Evolutionary conservation across 2,113 vertebrate species (phyloP).

Genomic region (Merops nubicus): DNA sequence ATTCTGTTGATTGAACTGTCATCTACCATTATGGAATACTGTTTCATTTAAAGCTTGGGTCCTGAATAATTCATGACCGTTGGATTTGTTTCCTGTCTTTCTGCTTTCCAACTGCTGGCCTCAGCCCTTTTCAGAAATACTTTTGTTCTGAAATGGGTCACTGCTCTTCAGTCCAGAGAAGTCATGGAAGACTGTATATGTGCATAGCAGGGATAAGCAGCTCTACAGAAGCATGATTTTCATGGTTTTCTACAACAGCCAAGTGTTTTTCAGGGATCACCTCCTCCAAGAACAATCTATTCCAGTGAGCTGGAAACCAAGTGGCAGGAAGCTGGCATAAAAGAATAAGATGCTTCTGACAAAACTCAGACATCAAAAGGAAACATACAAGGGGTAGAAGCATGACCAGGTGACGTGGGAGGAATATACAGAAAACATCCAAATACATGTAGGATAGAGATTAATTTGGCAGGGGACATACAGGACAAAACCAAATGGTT

Average conservation of each 20-base stretch:
- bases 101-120: neutral
- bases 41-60: neutral
- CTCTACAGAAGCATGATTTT: neutral
- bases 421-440: neutral
- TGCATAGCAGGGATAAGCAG: neutral
- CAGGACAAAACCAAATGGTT: neutral
- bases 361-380: neutral
- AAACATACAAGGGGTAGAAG: neutral
- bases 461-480: accelerated
- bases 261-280: neutral
- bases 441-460: neutral
- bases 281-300: neutral
- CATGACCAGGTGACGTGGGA: neutral
- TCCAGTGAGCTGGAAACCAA: neutral
- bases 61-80: neutral
- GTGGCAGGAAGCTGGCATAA: neutral
- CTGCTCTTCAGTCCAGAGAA: neutral
- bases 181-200: neutral
- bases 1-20: neutral
- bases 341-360: neutral
- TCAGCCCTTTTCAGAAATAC: neutral
- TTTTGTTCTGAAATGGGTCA: neutral
- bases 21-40: neutral
- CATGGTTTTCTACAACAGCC: neutral
- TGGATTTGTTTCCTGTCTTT: neutral